phyloP scores from a whole-genome alignment of 2,113 vertebrate species.

The Ammodramus savannarum region DNA sequence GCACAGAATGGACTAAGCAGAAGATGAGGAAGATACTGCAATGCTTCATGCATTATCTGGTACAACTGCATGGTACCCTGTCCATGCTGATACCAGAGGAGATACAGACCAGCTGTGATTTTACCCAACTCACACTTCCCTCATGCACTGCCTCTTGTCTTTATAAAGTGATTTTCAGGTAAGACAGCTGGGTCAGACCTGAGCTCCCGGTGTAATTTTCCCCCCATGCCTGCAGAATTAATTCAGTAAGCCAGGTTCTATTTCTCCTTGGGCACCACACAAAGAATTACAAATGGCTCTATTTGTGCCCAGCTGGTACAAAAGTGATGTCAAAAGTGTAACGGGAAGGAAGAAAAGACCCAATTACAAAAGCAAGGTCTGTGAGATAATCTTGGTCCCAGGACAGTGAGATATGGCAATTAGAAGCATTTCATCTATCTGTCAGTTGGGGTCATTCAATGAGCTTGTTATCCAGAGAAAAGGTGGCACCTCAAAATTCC shows the following conservation, averaged over 20 bases:
- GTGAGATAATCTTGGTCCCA: not conserved
- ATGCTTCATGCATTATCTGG: not conserved
- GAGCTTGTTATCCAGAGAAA: not conserved
- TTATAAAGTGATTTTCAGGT: not conserved
- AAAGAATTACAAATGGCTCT: slow-evolving; percentile 1
- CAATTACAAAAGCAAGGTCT: not conserved
- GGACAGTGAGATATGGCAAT: not conserved
- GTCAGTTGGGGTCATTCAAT: not conserved
- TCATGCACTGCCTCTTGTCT: not conserved
- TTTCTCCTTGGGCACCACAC: not conserved
- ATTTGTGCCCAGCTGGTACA: not conserved
- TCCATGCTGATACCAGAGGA: not conserved
- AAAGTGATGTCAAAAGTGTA: not conserved
- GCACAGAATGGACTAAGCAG: not conserved
- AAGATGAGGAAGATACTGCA: not conserved
- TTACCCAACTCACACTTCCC: not conserved
- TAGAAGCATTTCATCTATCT: not conserved
- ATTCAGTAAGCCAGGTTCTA: not conserved
- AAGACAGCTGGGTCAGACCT: not conserved
- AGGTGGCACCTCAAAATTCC: not conserved
- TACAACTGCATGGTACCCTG: not conserved
- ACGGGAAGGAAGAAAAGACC: not conserved
- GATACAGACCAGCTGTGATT: not conserved
- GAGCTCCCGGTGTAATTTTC: not conserved
- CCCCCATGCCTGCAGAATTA: not conserved